Evolutionary conservation across 2,113 vertebrate genomes (phyloP).

Genomic region (Noturus placidus): DNA sequence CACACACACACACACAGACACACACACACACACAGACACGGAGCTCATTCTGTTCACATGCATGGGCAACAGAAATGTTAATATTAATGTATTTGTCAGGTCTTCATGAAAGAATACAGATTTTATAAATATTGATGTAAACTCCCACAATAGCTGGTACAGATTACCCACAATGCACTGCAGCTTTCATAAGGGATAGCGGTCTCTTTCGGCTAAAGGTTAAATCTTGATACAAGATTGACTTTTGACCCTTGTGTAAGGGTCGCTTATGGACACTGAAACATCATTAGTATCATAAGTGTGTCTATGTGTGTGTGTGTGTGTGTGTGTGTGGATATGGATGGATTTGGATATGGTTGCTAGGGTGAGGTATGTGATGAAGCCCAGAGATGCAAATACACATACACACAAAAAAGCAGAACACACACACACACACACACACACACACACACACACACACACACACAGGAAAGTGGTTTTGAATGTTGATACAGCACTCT

Average conservation of each 20-base stretch:
- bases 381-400: not conserved
- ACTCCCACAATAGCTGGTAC: not conserved
- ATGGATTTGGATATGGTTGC: not conserved
- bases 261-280: not conserved
- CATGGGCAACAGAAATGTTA: not conserved
- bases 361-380: constrained; percentile 26
- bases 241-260: not conserved
- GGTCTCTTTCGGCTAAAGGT: not conserved
- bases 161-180: not conserved
- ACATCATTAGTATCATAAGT: not conserved
- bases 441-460: constrained; percentile 30
- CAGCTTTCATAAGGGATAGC: not conserved
- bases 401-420: too few species aligned
- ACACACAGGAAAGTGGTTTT: not conserved
- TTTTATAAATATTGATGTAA: not conserved
- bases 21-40: not conserved
- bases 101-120: not conserved
- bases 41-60: too few species aligned
- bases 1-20: constrained; percentile 26
- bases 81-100: not conserved
- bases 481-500: not conserved
- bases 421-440: constrained; percentile 25
- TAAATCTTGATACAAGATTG: not conserved
- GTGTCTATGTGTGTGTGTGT: not conserved
- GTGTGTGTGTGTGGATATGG: not conserved